phyloP scores from a whole-genome alignment of 2,113 vertebrate genomes.

The Rhinichthys klamathensis region DNA sequence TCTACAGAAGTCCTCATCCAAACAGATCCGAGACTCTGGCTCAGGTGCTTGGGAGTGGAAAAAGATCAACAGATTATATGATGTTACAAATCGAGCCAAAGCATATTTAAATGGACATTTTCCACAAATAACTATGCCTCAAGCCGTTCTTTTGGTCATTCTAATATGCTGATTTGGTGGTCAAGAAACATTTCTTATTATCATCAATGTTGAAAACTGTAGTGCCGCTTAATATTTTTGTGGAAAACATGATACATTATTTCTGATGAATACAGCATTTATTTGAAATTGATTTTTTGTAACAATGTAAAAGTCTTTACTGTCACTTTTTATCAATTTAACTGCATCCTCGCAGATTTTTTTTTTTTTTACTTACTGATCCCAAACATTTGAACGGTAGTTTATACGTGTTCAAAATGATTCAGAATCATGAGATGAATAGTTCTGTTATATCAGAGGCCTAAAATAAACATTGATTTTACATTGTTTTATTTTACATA shows the following conservation, averaged over 20 bases:
- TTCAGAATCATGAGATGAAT: not conserved
- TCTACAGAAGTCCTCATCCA: conserved; percentile 62
- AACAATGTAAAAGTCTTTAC: not conserved
- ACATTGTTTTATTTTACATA: not conserved
- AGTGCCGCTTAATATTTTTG: not conserved
- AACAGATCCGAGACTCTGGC: conserved; percentile 35
- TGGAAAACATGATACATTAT: too few species aligned
- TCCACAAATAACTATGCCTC: conserved; percentile 66
- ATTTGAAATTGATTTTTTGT: not conserved
- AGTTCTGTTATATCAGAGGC: not conserved
- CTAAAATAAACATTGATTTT: not conserved
- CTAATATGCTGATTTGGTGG: not conserved
- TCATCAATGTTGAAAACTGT: not conserved
- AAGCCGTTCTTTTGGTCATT: conserved; percentile 70
- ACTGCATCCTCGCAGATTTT: not conserved
- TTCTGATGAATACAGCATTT: not conserved
- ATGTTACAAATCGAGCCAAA: not conserved
- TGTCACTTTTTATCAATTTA: not conserved
- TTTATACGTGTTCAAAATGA: not conserved
- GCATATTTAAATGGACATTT: conserved; percentile 3
- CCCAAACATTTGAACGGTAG: not conserved
- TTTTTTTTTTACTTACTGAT: not conserved
- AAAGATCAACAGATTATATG: not conserved
- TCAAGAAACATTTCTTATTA: not conserved
- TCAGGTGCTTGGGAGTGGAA: conserved; percentile 15